These are phyloP conservation scores for Lethenteron camtschaticum DNA, from an alignment of 2,113 vertebrate species.

Conservation along the genomic window DNA sequence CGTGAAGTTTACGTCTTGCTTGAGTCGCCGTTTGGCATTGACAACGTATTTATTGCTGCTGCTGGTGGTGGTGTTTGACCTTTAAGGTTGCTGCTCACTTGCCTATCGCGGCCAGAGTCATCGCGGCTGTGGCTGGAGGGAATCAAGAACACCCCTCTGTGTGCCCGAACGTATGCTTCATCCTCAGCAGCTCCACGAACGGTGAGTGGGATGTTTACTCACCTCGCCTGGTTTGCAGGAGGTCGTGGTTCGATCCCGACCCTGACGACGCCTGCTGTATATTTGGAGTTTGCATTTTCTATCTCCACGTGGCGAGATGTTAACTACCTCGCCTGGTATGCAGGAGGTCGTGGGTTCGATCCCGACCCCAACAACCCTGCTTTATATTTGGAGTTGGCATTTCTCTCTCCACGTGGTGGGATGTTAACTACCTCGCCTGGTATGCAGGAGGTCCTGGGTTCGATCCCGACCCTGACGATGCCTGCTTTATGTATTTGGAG, in stretches of 20 bases:
- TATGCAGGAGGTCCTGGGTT: no score
- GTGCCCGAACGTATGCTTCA: conserved; percentile 52
- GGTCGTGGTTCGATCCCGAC: background rate
- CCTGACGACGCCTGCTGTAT: background rate
- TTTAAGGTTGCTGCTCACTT: conserved; percentile 59
- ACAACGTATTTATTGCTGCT: background rate
- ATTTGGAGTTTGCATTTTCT: conserved; percentile 3
- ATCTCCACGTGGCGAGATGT: background rate
- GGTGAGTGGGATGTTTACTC: conserved; percentile 21
- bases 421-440: no score
- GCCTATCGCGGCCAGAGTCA: conserved; percentile 57
- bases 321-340: no score
- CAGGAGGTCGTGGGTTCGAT: no score
- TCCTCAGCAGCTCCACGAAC: conserved; percentile 87
- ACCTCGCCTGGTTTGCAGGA: background rate
- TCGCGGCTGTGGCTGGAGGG: conserved; percentile 54
- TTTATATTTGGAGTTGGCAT: no score
- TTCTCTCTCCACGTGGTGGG: no score
- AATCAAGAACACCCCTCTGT: conserved; percentile 36
- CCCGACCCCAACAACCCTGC: no score
- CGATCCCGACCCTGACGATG: no score
- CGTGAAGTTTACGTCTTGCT: no score
- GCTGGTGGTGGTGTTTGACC: conserved; percentile 5
- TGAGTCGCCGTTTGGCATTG: no score
- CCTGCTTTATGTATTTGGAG: background rate